phyloP scores from a whole-genome alignment of 2,113 vertebrate species.

The Rhinopomastus cyanomelas region DNA sequence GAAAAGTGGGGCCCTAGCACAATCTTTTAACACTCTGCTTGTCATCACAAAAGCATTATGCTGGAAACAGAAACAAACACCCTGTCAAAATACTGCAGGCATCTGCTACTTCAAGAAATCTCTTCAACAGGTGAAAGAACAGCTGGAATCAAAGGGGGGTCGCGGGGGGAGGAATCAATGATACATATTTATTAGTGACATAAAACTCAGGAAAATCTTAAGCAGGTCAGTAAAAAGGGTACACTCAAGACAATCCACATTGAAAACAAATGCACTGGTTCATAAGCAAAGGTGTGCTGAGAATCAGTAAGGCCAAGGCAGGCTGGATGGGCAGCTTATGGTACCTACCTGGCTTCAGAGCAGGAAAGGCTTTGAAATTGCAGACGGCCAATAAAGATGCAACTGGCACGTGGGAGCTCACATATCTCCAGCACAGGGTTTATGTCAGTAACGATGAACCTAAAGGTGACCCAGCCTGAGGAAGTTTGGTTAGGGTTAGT shows the following conservation, averaged over 20 bases:
- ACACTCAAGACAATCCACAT: background rate
- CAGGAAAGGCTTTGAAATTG: slow-evolving; percentile 78
- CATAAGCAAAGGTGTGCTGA: slow-evolving; percentile 62
- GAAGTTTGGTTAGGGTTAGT: background rate
- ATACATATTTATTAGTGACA: background rate
- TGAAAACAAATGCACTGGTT: slow-evolving; percentile 39
- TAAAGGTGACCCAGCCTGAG: background rate
- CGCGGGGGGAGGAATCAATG: background rate
- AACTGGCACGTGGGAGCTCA: slow-evolving; percentile 72
- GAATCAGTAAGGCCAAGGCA: slow-evolving; percentile 72
- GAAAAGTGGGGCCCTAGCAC: background rate
- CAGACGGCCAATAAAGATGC: slow-evolving; percentile 78
- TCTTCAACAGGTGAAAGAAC: slow-evolving; percentile 28
- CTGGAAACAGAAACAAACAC: slow-evolving; percentile 58
- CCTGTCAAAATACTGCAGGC: slow-evolving; percentile 51
- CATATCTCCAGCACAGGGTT: background rate
- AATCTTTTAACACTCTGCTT: slow-evolving; percentile 52
- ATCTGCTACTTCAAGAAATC: slow-evolving; percentile 37
- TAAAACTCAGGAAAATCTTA: background rate
- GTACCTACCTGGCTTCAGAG: slow-evolving; percentile 72
- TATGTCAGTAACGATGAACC: slow-evolving; percentile 26
- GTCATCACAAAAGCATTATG: slow-evolving; percentile 47
- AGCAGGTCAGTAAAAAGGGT: background rate
- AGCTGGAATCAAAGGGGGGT: background rate
- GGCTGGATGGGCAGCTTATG: slow-evolving; percentile 11